A percentile compares a stretch with the other conserved stretches of the same genome.
Conservation (phyloP, 2,888 invertebrate genomes). For the Papilio gigon region DNA sequence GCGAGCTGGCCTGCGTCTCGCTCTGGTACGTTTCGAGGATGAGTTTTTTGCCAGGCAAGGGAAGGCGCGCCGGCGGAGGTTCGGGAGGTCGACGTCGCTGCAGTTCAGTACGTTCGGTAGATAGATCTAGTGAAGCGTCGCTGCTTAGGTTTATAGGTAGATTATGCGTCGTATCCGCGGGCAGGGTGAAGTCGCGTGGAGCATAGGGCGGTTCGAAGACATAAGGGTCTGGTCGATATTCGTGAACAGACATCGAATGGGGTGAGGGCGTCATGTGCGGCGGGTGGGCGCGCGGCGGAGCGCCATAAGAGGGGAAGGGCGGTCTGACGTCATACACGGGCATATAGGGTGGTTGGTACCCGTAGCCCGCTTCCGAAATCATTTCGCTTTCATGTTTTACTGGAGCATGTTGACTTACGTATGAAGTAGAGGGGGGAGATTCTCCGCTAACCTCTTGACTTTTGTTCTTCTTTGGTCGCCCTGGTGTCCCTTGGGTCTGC, state of each 20-base stretch:
- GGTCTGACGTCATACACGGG: constrained; percentile 53
- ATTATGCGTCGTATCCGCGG: constrained; percentile 66
- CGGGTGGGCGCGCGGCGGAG: constrained; percentile 53
- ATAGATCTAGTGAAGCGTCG: constrained; percentile 74
- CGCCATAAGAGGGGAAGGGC: constrained; percentile 47
- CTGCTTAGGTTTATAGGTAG: constrained; percentile 79
- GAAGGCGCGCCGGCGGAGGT: constrained; percentile 62
- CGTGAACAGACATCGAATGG: constrained; percentile 56
- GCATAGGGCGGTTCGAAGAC: constrained; percentile 61
- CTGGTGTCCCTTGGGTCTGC: constrained; percentile 72
- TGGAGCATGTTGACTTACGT: constrained; percentile 57
- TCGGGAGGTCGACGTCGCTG: constrained; percentile 71
- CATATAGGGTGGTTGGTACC: constrained; percentile 62
- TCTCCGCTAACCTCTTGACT: constrained; percentile 61
- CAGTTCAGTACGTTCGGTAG: constrained; percentile 71
- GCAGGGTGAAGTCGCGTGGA: constrained; percentile 64
- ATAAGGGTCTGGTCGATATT: constrained; percentile 71
- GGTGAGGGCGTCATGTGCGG: constrained; percentile 53
- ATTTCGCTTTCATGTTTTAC: constrained; percentile 69
- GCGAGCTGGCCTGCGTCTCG: constrained; percentile 65
- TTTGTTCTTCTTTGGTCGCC: constrained; percentile 76
- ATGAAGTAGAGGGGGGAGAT: constrained; percentile 72
- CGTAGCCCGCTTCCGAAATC: constrained; percentile 55
- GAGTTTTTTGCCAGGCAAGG: constrained; percentile 78
- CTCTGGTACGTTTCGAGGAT: constrained; percentile 79